Evolutionary conservation across 1,140 invertebrate genomes (phyloP), one percentile per base, ranked within the genome.

Genomic region (Helicoverpa zea): DNA sequence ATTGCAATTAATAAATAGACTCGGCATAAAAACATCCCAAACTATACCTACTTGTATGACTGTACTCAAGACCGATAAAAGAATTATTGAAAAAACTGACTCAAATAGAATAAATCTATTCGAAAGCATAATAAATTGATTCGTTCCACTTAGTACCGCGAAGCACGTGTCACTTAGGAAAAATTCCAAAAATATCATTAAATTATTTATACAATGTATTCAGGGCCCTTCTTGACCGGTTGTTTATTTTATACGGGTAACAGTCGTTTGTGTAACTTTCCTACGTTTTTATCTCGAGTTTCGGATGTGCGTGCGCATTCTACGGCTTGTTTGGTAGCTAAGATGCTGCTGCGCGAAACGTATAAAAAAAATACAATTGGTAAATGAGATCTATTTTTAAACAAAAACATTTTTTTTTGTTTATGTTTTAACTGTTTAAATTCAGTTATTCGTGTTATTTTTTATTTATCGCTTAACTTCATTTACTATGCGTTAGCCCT

Each of bases 271-370:
- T 76, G 63, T 81, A 70, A 81, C 73, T 76, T 81, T 81, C 73
- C 72, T 76, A 81, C 52, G 63, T 81, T 77, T 35, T 77, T 76
- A 81, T 81, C 80, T 81, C 73, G 13, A 54, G 61, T 81, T 81
- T 81, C 43, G 52, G 29, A 74, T 66, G 59, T 30, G 30, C 78
- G 30, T 51, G 59, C 51, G 49, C 73, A 81, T 76, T 81, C 80
- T 76, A 81, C 80, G n/a, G 64, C 23, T 11, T 81, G 76, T 66
- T 52, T 74, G 73, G 73, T 35, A 14, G 52, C 73, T 81, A 81
- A 81, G 18, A 81, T 81, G 80, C 18, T 54, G 74, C 61, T 52
- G 43, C 13, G 29, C 13, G n/a, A 77, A 77, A 43, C 68, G 54
- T 12, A 61, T 18, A 13, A 30, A 23, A 23, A n/a, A 35, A 35